These are phyloP conservation scores for Coelopa frigida DNA, from an alignment of 1,140 invertebrate species.

Conservation along the genomic window DNA sequence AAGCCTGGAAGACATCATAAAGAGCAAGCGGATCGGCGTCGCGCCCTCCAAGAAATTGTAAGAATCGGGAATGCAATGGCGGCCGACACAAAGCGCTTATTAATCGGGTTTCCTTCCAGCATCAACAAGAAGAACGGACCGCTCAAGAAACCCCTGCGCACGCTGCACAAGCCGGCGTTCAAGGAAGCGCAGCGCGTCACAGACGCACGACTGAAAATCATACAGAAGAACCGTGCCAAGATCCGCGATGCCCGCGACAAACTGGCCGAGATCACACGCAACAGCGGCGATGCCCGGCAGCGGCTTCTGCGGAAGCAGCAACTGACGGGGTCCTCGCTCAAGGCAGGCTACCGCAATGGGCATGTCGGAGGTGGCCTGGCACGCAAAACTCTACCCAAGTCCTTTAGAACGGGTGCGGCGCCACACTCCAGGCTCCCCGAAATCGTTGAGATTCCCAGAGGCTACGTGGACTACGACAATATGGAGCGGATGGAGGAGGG, in stretches of 20 bases:
- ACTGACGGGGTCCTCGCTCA: background rate
- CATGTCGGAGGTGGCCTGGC: constrained; percentile 8
- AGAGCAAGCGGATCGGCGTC: constrained; percentile 12
- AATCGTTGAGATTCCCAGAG: constrained; percentile 21
- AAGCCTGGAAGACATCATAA: constrained; percentile 19
- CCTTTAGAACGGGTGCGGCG: background rate
- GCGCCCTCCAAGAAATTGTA: constrained; percentile 13
- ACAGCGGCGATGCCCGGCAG: constrained; percentile 55
- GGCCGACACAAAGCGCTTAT: background rate
- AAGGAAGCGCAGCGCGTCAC: constrained; percentile 19
- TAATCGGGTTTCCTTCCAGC: background rate
- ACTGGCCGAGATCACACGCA: constrained; percentile 57
- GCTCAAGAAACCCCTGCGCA: constrained; percentile 1
- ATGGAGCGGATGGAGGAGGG: constrained; percentile 41
- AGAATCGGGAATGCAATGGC: background rate
- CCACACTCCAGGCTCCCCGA: constrained; percentile 1
- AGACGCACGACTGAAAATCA: constrained; percentile 63
- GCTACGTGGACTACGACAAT: constrained; percentile 39
- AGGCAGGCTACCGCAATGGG: constrained; percentile 44
- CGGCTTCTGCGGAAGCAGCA: background rate
- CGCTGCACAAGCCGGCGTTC: constrained; percentile 10
- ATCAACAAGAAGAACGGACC: background rate
- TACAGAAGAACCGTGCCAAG: constrained; percentile 58
- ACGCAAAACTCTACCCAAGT: background rate
- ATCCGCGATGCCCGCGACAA: constrained; percentile 63